Evolutionary conservation across 2,888 invertebrate species (phyloP).

Genomic region (Leucophenga montana): DNA sequence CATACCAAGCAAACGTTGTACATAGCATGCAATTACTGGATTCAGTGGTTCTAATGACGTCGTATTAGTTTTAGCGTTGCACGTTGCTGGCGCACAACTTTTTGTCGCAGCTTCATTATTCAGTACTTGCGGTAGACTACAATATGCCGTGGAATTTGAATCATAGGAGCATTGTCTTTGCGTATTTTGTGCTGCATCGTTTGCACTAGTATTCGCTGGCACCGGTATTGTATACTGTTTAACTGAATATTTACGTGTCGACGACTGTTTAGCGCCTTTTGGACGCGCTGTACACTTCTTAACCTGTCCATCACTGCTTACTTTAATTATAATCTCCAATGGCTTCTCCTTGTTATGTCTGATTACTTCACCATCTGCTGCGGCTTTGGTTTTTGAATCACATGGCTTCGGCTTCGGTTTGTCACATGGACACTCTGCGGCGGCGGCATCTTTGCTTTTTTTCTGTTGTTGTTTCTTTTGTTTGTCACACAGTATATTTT

Average conservation of each 20-base stretch:
- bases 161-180: slow-evolving; percentile 57
- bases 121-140: slow-evolving; percentile 58
- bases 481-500: slow-evolving; percentile 51
- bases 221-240: background rate
- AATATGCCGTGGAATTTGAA: slow-evolving; percentile 66
- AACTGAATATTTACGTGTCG: background rate
- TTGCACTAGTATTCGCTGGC: background rate
- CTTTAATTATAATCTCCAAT: slow-evolving; percentile 67
- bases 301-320: slow-evolving; percentile 53
- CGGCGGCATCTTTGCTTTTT: slow-evolving; percentile 9
- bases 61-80: background rate
- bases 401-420: background rate
- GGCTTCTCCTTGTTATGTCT: slow-evolving; percentile 43
- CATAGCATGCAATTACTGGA: slow-evolving; percentile 72
- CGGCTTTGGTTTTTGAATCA: background rate
- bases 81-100: too few species aligned
- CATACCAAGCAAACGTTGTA: slow-evolving; percentile 75
- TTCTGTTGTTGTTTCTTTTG: slow-evolving; percentile 40
- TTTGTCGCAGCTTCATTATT: slow-evolving; percentile 17
- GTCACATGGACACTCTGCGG: slow-evolving; percentile 51
- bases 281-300: slow-evolving; percentile 45
- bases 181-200: slow-evolving; percentile 2
- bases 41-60: slow-evolving; percentile 41
- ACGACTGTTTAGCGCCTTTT: slow-evolving; percentile 21
- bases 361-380: slow-evolving; percentile 8